phyloP scores from a whole-genome alignment of 2,797 vertebrate species.

The Pipistrellus pygmaeus region DNA sequence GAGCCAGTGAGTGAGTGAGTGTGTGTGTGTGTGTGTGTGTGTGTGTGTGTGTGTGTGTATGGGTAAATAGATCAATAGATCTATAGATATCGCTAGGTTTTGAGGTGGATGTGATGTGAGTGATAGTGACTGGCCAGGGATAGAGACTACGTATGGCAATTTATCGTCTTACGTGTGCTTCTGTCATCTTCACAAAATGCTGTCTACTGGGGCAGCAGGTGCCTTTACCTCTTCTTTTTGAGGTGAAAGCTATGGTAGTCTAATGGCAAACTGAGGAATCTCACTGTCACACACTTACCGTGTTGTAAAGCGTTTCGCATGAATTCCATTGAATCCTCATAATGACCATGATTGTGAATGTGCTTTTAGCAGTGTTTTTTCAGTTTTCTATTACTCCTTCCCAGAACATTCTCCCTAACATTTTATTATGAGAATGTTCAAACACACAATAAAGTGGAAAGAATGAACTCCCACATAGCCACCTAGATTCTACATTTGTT shows the following conservation, averaged over 20 bases:
- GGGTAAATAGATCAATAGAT: background rate
- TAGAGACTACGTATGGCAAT: conserved; percentile 5
- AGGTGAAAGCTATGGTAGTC: background rate
- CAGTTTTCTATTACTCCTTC: conserved; percentile 37
- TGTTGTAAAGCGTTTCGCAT: conserved; percentile 24
- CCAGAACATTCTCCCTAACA: conserved; percentile 3
- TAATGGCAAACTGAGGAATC: conserved; percentile 33
- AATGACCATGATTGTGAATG: background rate
- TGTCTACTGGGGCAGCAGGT: background rate
- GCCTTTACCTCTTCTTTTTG: background rate
- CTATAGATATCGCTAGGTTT: background rate
- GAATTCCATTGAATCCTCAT: conserved; percentile 22
- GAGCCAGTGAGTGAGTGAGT: background rate
- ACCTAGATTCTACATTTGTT: conserved; percentile 18
- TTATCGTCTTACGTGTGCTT: background rate
- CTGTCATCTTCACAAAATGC: conserved; percentile 38
- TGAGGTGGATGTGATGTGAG: background rate
- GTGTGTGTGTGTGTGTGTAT: background rate
- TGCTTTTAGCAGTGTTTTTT: background rate
- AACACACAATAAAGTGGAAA: conserved; percentile 13
- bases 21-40: background rate
- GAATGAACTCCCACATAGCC: background rate
- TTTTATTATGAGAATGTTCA: conserved; percentile 56
- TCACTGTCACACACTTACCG: background rate
- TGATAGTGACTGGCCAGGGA: background rate